Evolutionary conservation across 2,888 invertebrate species (phyloP), one percentile per base, ranked within the genome.

Genomic region (Pollenia amentaria): DNA sequence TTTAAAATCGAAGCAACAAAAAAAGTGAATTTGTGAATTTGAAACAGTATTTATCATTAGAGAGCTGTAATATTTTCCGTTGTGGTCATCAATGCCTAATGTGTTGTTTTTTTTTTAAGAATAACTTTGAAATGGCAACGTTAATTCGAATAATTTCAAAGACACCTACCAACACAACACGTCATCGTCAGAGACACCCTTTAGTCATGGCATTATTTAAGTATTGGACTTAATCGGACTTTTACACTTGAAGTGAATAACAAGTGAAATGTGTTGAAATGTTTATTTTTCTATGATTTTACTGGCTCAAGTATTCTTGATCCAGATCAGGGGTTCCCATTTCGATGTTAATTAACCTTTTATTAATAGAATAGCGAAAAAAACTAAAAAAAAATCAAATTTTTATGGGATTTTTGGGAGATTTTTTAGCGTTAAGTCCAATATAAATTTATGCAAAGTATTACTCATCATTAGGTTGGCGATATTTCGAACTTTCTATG

Each of bases 11-110:
- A 14, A 51, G n/a, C 12, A 51, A 51, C 40, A 69, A 48, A 53
- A 51, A 55, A 72, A 72, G 64, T 78, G 65, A 84, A 48, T 83
- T 77, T 77, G 57, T 70, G 77, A 83, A 77, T 83, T 70, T 64
- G 42, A 79, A 29, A 29, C 21, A 6, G 8, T 60, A n/a, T 51
- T 51, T 7, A 42, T 12, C 42, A 46, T 79, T 53, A 29, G 29
- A 29, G 29, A 29, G 29, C 6, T 29, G 29, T 29, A 29, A 29
- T 29, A 0, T 29, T 29, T 29, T 29, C 29, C 11, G 51, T 38
- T 75, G 44, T 62, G 62, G 48, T 62, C 55, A 62, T 62, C 51
- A 67, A 67, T 67, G 46, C 38, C 67, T 48, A 69, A 51, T 69
- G 16, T 38, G 38, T 9, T 40, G 38, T 29, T 29, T 29, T 29